Base-by-base conservation (phyloP, 2,113 vertebrate species). In the Ancistrus triradiatus region DNA sequence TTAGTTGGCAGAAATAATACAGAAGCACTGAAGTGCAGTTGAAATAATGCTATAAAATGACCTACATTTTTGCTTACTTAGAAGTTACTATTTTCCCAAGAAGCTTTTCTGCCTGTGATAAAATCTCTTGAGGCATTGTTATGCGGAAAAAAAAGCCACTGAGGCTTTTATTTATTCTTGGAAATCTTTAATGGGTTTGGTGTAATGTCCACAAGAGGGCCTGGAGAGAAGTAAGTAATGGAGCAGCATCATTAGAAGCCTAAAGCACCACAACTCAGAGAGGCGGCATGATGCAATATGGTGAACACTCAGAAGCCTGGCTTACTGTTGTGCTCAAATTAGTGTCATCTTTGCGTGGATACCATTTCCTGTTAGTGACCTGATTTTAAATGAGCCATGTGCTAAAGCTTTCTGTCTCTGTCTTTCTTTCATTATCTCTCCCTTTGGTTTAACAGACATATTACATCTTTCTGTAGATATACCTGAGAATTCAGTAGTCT, bases 181-280 rank as follows among this genome's bases (percentile, higher is more conserved):
- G 37, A 57, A 48, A 38, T 40, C 42, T 38, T 22, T 66, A 33
- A 46, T 66, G 63, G 52, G 22, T 48, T 48, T 31, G 14, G 42
- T 17, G 28, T 37, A 64, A 65, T 56, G 52, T 48, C 63, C 63
- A 66, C 63, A 66, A 38, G 4, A 38, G 35, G 35, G 10, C 35
- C 13, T 10, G 3, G 35, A 38, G 13, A 38, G 10, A 38, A 37
- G 42, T 66, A 57, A 57, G 31, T 49, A 66, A 48, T 66, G 43
- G 42, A 48, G 31, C 19, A 18, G 52, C 15, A 57, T 35, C 42
- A 66, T 57, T 42, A 42, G 14, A 35, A n/a, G 42, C 48, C 48
- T 53, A 37, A 46, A 65, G 40, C 40, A 56, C 40, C 51, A 27
- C 9, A n/a, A 55, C 40, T 46, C 25, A 19, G 35, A 38, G 63